These are phyloP conservation scores for Mallotus villosus DNA, from an alignment of 2,797 vertebrate species.

Conservation along the genomic window DNA sequence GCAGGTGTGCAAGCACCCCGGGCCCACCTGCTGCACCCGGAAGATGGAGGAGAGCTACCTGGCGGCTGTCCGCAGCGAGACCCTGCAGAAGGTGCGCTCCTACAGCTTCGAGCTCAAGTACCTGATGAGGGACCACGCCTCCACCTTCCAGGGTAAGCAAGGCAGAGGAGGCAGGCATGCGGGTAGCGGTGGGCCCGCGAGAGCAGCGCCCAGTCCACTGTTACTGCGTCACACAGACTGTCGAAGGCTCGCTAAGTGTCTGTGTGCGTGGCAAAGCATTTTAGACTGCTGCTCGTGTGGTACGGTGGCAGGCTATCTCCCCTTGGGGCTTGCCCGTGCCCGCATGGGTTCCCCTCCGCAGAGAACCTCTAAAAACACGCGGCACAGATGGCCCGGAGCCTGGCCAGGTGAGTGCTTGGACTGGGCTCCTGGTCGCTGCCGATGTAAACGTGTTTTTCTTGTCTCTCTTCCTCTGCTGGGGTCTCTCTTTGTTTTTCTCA, in stretches of 20 bases:
- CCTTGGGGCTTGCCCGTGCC: too few relatives aligned
- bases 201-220: too few relatives aligned
- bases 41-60: conserved; percentile 92
- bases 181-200: neutral
- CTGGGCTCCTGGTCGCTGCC: neutral
- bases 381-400: too few relatives aligned
- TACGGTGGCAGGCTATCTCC: too few relatives aligned
- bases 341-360: too few relatives aligned
- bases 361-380: too few relatives aligned
- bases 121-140: conserved; percentile 81
- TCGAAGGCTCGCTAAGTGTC: too few relatives aligned
- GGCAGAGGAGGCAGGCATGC: too few relatives aligned
- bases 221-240: too few relatives aligned
- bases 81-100: conserved; percentile 83
- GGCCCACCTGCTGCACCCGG: conserved; percentile 85
- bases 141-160: conserved; percentile 81
- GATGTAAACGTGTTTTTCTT: neutral
- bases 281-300: too few relatives aligned
- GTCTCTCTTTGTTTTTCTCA: conserved; percentile 7
- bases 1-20: conserved; percentile 81
- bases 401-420: neutral
- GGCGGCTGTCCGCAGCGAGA: conserved; percentile 83
- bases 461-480: conserved; percentile 36
- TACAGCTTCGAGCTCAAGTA: conserved; percentile 90
- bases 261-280: too few relatives aligned